These are phyloP conservation scores for Poeciliopsis gracilis DNA, from an alignment of 2,797 vertebrate species.

Conservation along the genomic window DNA sequence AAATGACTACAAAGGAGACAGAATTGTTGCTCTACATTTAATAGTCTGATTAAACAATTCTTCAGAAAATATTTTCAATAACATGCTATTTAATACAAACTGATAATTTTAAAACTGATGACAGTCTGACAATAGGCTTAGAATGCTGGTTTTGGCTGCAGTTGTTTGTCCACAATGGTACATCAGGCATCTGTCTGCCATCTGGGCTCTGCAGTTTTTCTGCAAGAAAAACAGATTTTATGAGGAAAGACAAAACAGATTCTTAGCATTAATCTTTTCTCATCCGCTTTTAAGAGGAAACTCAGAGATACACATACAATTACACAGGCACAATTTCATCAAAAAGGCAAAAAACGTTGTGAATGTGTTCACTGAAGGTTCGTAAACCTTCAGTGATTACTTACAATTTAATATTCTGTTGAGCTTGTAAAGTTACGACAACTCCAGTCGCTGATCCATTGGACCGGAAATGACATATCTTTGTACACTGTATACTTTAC, in stretches of 20 bases:
- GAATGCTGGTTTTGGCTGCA: constrained; percentile 39
- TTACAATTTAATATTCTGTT: constrained; percentile 20
- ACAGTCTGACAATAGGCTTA: constrained; percentile 51
- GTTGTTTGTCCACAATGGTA: constrained; percentile 31
- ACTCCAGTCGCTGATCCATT: constrained; percentile 30
- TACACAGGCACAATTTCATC: background rate
- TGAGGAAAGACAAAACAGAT: constrained; percentile 25
- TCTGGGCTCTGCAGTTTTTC: constrained; percentile 57
- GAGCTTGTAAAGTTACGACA: constrained; percentile 34
- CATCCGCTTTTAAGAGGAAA: constrained; percentile 37
- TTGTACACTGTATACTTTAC: constrained; percentile 75
- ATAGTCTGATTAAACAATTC: constrained; percentile 18
- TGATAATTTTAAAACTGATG: constrained; percentile 51
- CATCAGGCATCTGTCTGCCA: constrained; percentile 59
- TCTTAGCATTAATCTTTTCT: constrained; percentile 29
- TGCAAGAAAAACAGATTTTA: constrained; percentile 61
- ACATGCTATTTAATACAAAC: constrained; percentile 44
- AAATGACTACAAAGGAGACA: background rate
- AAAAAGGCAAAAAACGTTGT: constrained; percentile 1
- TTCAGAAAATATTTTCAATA: constrained; percentile 35
- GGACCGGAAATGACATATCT: constrained; percentile 59
- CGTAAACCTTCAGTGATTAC: no score
- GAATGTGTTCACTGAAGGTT: constrained; percentile 14
- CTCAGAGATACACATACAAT: background rate
- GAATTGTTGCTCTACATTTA: constrained; percentile 3